Percentiles rank a stretch among this genome's conserved stretches.
phyloP scores from a whole-genome alignment of 2,113 vertebrate genomes.

The Macaca mulatta region DNA sequence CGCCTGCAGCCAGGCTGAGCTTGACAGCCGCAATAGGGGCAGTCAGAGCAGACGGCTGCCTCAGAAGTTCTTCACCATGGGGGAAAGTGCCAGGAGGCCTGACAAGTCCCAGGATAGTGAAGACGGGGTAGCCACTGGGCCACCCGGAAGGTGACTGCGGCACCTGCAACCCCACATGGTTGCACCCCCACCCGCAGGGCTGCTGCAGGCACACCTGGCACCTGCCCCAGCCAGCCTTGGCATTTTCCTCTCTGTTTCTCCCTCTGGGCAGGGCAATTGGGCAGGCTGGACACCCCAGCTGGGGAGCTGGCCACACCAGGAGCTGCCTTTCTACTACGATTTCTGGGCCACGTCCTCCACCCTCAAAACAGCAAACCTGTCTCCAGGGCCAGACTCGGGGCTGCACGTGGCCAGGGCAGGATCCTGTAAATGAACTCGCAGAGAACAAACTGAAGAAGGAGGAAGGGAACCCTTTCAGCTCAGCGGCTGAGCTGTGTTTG shows the following conservation, averaged over 20 bases:
- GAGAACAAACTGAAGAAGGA: neutral
- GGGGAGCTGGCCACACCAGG: accelerated
- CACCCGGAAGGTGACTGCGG: too few relatives aligned
- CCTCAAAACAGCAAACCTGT: neutral
- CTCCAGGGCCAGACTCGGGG: neutral
- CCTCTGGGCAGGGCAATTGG: neutral
- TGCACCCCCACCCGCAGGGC: neutral
- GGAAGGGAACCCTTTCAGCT: neutral
- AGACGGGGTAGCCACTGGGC: too few relatives aligned
- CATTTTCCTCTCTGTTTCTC: neutral
- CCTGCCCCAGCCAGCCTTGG: neutral
- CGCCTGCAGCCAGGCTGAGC: neutral
- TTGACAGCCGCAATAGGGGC: accelerated
- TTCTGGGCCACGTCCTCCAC: accelerated
- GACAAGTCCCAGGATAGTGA: neutral
- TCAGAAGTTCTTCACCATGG: neutral
- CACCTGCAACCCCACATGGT: too few relatives aligned
- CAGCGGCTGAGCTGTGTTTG: neutral
- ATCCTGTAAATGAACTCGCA: neutral
- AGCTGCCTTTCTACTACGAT: neutral
- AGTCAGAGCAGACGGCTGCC: too few relatives aligned
- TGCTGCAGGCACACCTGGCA: neutral
- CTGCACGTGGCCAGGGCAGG: too few relatives aligned
- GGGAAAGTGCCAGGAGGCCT: neutral
- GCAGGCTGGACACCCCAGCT: neutral